Conservation (phyloP, 2,888 invertebrate species). For the Plagodis pulveraria region DNA sequence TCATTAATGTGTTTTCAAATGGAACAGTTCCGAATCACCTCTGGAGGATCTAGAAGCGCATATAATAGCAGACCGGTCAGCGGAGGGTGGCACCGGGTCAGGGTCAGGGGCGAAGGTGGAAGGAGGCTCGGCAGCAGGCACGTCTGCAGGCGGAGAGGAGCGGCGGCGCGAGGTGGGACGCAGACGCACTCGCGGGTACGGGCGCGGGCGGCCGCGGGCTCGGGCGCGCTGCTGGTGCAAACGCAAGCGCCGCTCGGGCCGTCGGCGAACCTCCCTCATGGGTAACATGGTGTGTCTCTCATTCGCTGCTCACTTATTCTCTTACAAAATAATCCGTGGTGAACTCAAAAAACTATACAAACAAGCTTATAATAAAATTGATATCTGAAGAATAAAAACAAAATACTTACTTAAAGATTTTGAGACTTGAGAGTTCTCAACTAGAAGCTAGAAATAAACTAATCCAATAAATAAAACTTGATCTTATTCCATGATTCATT, state of each 20-base stretch:
- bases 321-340: constrained; percentile 1
- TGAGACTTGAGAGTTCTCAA: too few species aligned
- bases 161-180: constrained; percentile 64
- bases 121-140: constrained; percentile 66
- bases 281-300: constrained; percentile 83
- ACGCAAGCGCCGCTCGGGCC: constrained; percentile 75
- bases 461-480: too few species aligned
- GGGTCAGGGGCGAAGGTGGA: constrained; percentile 54
- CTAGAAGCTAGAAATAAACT: too few species aligned
- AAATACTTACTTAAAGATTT: too few species aligned
- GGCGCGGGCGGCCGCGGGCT: constrained; percentile 73
- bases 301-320: constrained; percentile 66
- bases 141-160: constrained; percentile 50
- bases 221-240: constrained; percentile 72
- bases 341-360: neutral
- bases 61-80: constrained; percentile 75
- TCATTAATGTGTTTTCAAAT: neutral
- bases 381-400: too few species aligned
- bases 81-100: constrained; percentile 49
- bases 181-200: constrained; percentile 70
- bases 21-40: constrained; percentile 67
- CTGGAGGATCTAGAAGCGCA: constrained; percentile 71
- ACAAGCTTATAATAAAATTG: too few species aligned
- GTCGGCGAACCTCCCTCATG: constrained; percentile 75
- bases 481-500: too few species aligned